phyloP scores from a whole-genome alignment of 2,113 vertebrate genomes.

The Symphodus melops region DNA sequence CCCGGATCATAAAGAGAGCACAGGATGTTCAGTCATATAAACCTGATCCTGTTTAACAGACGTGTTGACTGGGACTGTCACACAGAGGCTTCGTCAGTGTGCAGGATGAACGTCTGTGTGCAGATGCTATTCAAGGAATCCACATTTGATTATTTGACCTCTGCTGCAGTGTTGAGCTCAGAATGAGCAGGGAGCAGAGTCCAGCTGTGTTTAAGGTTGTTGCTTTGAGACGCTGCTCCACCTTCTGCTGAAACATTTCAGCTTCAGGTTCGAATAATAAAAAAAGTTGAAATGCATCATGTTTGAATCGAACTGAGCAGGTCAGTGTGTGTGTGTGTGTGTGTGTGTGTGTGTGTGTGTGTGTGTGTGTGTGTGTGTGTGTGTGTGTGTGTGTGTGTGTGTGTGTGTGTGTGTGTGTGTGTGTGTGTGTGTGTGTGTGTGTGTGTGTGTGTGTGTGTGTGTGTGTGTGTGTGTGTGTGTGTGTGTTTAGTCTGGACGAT shows the following conservation, averaged over 20 bases:
- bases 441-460: too few relatives aligned
- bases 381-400: too few relatives aligned
- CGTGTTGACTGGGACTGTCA: background rate
- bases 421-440: too few relatives aligned
- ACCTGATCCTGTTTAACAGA: background rate
- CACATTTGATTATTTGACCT: too few relatives aligned
- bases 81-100: background rate
- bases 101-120: background rate
- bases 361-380: too few relatives aligned
- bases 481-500: background rate
- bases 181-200: background rate
- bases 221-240: too few relatives aligned
- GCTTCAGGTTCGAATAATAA: background rate
- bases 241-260: background rate
- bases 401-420: too few relatives aligned
- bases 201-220: background rate
- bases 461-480: too few relatives aligned
- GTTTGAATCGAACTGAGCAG: background rate
- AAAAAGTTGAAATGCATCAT: background rate
- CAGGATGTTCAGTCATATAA: slow-evolving; percentile 3
- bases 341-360: too few relatives aligned
- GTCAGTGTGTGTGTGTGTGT: background rate
- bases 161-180: background rate
- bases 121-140: background rate
- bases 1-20: background rate